Evolutionary conservation across 1,140 invertebrate species (phyloP).

Genomic region (Agrilus planipennis): DNA sequence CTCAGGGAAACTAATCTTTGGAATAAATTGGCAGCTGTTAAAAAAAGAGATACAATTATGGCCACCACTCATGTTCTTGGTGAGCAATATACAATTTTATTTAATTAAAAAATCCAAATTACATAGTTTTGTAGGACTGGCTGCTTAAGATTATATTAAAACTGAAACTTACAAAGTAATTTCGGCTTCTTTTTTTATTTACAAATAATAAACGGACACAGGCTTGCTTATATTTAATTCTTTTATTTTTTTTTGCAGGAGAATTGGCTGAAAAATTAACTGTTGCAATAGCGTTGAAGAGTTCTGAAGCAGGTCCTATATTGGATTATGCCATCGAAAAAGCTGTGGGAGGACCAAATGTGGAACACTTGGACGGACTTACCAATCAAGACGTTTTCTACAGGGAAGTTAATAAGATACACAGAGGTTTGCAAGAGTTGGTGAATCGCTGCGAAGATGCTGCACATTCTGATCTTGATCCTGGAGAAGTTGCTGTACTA

Average conservation of each 20-base stretch:
- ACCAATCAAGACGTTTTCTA: constrained; percentile 62
- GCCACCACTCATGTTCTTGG: constrained; percentile 53
- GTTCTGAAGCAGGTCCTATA: constrained; percentile 48
- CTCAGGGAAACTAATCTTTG: constrained; percentile 64
- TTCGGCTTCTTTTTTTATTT: too few species aligned
- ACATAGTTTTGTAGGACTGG: too few species aligned
- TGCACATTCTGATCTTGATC: constrained; percentile 41
- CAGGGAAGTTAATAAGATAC: constrained; percentile 48
- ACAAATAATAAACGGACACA: too few species aligned
- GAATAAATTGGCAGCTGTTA: constrained; percentile 38
- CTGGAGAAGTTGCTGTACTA: constrained; percentile 39
- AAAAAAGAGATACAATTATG: constrained; percentile 40
- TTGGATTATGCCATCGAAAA: constrained; percentile 41
- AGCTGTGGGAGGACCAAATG: constrained; percentile 39
- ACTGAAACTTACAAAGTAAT: too few species aligned
- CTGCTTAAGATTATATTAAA: too few species aligned
- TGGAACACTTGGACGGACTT: constrained; percentile 39
- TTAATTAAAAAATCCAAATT: too few species aligned
- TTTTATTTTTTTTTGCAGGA: constrained; percentile 3
- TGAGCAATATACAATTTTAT: constrained; percentile 40
- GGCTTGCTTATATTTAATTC: too few species aligned
- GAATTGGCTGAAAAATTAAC: constrained; percentile 53
- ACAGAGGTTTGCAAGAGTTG: constrained; percentile 42
- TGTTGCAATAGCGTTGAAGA: constrained; percentile 56
- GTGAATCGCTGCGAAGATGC: constrained; percentile 39